Conservation (phyloP, 2,888 invertebrate genomes). For the Hypselothyrea guttata region DNA sequence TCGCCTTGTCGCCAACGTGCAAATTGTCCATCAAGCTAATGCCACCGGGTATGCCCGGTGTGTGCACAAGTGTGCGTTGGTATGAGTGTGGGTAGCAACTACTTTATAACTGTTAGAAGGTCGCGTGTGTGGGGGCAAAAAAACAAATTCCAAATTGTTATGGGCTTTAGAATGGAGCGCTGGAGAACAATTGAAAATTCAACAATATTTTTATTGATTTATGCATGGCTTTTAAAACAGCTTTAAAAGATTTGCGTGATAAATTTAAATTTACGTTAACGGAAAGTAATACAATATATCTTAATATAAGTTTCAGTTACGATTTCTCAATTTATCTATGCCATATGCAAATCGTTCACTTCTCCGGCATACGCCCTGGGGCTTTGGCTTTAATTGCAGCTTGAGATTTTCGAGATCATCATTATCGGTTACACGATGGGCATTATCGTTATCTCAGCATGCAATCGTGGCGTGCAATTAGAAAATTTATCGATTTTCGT, state of each 20-base stretch:
- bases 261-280: neutral
- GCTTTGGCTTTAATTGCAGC: neutral
- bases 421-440: slow-evolving; percentile 12
- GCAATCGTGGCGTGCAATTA: slow-evolving; percentile 72
- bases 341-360: neutral
- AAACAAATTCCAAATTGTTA: slow-evolving; percentile 45
- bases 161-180: slow-evolving; percentile 24
- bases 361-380: neutral
- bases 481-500: slow-evolving; percentile 72
- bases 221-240: slow-evolving; percentile 4
- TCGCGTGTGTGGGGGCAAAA: slow-evolving; percentile 51
- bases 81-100: slow-evolving; percentile 35
- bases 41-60: slow-evolving; percentile 46
- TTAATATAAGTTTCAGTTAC: neutral
- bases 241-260: neutral
- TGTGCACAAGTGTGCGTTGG: slow-evolving; percentile 20
- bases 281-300: no score
- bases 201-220: slow-evolving; percentile 29
- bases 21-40: slow-evolving; percentile 54
- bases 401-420: slow-evolving; percentile 26
- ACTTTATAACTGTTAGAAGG: slow-evolving; percentile 18
- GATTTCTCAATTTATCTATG: neutral
- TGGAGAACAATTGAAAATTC: slow-evolving; percentile 18
- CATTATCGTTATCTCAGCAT: slow-evolving; percentile 45
- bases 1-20: slow-evolving; percentile 70